Evolutionary conservation across 2,797 vertebrate genomes (phyloP).

Genomic region (Paramormyrops hopkinsi): DNA sequence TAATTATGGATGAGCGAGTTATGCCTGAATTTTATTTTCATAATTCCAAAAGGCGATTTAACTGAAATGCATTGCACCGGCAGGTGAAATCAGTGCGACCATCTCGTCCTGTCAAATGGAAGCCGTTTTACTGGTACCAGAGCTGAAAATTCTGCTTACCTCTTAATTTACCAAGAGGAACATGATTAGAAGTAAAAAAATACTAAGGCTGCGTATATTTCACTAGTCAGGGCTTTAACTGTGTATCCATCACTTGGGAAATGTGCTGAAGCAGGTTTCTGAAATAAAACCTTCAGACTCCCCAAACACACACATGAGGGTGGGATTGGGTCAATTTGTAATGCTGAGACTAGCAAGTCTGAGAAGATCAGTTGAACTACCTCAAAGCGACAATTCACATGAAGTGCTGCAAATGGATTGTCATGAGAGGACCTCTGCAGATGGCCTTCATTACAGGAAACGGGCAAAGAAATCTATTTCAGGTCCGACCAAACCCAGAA

Average conservation of each 20-base stretch:
- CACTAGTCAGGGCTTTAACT: background rate
- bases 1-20: background rate
- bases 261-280: background rate
- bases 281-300: background rate
- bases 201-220: background rate
- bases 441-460: background rate
- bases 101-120: background rate
- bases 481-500: slow-evolving; percentile 9
- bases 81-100: background rate
- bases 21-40: background rate
- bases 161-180: slow-evolving; percentile 5
- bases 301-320: background rate
- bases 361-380: background rate
- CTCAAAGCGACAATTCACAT: background rate
- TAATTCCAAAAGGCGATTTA: background rate
- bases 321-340: background rate
- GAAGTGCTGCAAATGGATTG: background rate
- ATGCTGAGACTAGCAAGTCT: background rate
- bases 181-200: background rate
- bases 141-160: slow-evolving; percentile 8
- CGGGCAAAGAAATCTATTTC: background rate
- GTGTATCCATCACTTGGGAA: background rate
- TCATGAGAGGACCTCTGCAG: background rate
- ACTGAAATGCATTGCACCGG: background rate
- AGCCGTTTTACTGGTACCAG: background rate